phyloP scores from a whole-genome alignment of 2,797 vertebrate species.

The Malacoraja senta region DNA sequence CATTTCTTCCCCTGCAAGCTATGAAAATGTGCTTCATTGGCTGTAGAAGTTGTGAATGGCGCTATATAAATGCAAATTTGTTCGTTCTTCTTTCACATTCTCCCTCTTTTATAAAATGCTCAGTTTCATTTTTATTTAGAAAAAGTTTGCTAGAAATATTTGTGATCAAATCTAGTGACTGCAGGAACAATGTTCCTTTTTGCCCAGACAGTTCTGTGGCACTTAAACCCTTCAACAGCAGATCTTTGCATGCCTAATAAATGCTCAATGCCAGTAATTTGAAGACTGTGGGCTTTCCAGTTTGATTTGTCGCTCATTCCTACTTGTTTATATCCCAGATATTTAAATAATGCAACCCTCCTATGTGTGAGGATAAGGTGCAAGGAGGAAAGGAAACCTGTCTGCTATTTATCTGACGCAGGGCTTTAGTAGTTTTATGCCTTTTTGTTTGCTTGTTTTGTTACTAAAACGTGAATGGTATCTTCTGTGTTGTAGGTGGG shows the following conservation, averaged over 20 bases:
- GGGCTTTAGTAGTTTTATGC: background rate
- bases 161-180: background rate
- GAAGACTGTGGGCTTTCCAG: background rate
- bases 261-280: background rate
- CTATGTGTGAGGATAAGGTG: background rate
- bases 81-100: background rate
- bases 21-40: background rate
- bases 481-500: constrained; percentile 68
- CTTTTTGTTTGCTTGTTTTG: constrained; percentile 1
- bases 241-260: background rate
- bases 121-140: background rate
- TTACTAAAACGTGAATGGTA: constrained; percentile 25
- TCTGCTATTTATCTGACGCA: background rate
- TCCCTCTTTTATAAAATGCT: background rate
- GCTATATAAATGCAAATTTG: background rate
- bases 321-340: background rate
- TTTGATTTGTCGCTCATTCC: background rate
- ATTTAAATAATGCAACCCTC: background rate
- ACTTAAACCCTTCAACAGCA: background rate
- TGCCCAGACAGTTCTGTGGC: background rate
- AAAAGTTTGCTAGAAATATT: background rate
- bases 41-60: background rate
- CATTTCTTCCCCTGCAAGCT: too few species aligned
- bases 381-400: background rate
- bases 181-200: background rate